phyloP scores from a whole-genome alignment of 2,113 vertebrate genomes.

The Osmerus mordax region DNA sequence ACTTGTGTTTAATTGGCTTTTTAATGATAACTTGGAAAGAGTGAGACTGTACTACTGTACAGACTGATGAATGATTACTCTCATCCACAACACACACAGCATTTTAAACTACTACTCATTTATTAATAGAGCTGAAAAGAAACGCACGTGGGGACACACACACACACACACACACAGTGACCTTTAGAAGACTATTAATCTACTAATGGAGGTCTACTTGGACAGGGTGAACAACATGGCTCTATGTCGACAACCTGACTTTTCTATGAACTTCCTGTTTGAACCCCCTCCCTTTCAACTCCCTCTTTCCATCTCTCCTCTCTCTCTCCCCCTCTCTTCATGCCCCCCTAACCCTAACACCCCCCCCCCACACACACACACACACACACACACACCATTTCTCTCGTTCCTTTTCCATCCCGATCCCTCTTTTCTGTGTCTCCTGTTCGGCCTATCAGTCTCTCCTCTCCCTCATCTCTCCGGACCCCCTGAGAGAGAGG shows the following conservation, averaged over 20 bases:
- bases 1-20: constrained; percentile 4
- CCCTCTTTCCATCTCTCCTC: not conserved
- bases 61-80: not conserved
- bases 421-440: not conserved
- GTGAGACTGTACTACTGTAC: constrained; percentile 2
- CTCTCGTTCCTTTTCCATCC: not conserved
- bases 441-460: not conserved
- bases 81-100: not conserved
- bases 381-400: not conserved
- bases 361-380: not conserved
- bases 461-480: not conserved
- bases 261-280: not conserved
- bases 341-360: too few relatives aligned
- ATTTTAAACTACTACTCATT: not conserved
- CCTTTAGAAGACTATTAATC: not conserved
- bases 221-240: not conserved
- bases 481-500: constrained; percentile 12
- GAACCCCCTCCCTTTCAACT: not conserved
- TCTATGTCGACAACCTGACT: not conserved
- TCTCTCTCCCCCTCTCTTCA: not conserved
- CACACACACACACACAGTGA: not conserved
- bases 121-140: too few relatives aligned
- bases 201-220: not conserved
- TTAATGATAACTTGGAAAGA: constrained; percentile 18
- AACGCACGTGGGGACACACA: not conserved